These are phyloP conservation scores for Trachops cirrhosus DNA, from an alignment of 2,797 vertebrate genomes.

Conservation along the genomic window DNA sequence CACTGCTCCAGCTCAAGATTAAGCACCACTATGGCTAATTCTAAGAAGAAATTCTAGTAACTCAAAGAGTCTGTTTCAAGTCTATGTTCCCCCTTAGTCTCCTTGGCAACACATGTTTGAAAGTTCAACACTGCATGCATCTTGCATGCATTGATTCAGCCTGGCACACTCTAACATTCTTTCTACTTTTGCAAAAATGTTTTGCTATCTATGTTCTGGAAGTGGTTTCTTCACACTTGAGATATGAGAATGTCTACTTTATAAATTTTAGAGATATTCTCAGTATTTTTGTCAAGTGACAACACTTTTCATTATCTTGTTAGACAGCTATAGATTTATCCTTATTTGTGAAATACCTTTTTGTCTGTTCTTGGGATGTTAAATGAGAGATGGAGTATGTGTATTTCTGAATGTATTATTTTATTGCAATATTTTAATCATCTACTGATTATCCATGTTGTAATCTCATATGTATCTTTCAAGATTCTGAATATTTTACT, in stretches of 20 bases:
- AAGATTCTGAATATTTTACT: background rate
- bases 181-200: background rate
- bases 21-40: background rate
- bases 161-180: no score
- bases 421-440: background rate
- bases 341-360: background rate
- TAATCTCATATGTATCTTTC: background rate
- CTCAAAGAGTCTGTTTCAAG: background rate
- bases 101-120: conserved; percentile 45
- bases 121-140: background rate
- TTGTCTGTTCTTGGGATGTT: background rate
- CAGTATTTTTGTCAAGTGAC: background rate
- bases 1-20: background rate
- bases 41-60: background rate
- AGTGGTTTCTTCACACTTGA: background rate
- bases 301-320: background rate
- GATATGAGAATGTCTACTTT: background rate
- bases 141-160: background rate
- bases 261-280: background rate
- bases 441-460: background rate
- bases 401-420: background rate
- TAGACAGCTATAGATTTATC: background rate
- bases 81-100: conserved; percentile 14
- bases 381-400: background rate
- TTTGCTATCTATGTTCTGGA: background rate